Conservation (phyloP, 2,113 vertebrate genomes). For the Nanger granti region DNA sequence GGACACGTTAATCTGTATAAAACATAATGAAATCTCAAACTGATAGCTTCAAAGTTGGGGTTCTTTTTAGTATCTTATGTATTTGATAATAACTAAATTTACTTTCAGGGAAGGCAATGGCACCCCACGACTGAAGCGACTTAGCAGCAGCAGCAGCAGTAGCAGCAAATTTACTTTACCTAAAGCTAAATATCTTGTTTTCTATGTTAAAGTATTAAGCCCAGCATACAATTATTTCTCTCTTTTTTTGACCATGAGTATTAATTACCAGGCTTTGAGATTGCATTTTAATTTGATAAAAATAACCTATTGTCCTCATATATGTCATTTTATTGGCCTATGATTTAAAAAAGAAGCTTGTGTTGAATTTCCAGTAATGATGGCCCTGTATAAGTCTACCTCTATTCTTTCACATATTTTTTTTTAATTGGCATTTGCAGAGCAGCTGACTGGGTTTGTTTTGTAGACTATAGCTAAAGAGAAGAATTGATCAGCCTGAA, state of each 20-base stretch:
- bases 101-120: background rate
- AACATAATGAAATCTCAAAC: background rate
- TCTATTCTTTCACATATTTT: background rate
- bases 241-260: background rate
- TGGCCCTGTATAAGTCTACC: background rate
- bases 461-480: background rate
- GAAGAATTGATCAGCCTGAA: background rate
- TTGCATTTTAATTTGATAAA: constrained; percentile 25
- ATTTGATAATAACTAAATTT: background rate
- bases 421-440: background rate
- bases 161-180: background rate
- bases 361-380: background rate
- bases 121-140: no score
- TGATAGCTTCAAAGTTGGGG: background rate
- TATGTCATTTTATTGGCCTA: background rate
- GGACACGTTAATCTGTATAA: background rate
- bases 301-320: background rate
- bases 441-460: background rate
- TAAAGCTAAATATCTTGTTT: background rate
- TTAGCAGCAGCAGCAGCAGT: no score
- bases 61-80: background rate
- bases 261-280: background rate
- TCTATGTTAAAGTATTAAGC: background rate
- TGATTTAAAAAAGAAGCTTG: background rate
- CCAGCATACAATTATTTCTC: background rate